Conservation (phyloP, 2,797 vertebrate genomes). For the Cossypha niveicapilla region DNA sequence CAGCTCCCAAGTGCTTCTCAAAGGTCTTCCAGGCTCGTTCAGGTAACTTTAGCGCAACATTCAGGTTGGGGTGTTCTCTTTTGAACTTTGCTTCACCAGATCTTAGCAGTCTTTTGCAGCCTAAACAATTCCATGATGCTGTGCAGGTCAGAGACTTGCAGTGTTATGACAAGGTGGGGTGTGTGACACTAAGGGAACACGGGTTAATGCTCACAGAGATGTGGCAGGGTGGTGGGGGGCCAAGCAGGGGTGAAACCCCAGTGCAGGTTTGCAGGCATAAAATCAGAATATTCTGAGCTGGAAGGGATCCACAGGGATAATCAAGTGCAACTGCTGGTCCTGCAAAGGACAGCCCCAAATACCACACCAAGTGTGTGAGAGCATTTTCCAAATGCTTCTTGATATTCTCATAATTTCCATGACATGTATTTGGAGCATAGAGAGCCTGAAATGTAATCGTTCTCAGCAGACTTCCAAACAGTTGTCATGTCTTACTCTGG, state of each 20-base stretch:
- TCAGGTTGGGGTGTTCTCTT: neutral
- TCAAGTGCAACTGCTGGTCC: neutral
- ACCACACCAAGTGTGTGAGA: neutral
- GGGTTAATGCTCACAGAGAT: neutral
- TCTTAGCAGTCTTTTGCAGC: neutral
- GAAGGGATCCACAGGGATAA: neutral
- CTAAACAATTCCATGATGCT: neutral
- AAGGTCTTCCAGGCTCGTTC: neutral
- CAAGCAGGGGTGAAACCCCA: rapidly evolving
- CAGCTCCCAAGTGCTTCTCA: neutral
- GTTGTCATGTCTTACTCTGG: neutral
- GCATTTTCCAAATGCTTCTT: neutral
- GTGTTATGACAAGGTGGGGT: rapidly evolving
- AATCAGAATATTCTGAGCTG: neutral
- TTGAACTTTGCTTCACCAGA: neutral
- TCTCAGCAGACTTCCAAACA: neutral
- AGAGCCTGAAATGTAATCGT: neutral
- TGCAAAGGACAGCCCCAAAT: neutral
- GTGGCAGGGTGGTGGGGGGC: neutral
- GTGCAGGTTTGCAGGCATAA: neutral
- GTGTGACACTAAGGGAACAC: neutral
- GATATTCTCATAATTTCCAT: neutral
- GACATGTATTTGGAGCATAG: neutral
- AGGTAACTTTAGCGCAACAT: rapidly evolving
- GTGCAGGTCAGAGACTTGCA: neutral